Evolutionary conservation across 2,888 invertebrate genomes (phyloP), one percentile per base, ranked within the genome.

Genomic region (Lasioglossum lativentre): DNA sequence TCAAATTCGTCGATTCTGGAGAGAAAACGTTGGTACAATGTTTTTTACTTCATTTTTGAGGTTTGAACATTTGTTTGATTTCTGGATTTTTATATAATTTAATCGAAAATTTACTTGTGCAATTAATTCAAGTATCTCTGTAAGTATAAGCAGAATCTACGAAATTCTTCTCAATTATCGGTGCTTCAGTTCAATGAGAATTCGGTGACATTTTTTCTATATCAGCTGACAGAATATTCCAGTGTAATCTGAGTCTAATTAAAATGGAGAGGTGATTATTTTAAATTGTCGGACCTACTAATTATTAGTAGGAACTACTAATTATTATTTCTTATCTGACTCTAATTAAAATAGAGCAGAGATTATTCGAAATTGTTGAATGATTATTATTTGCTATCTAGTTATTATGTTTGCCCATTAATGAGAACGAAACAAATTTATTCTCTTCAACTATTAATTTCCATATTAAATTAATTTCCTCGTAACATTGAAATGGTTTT

Each of bases 181-280:
- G 12, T n/a, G n/a, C n/a, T 56, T 10, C n/a, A n/a, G n/a, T n/a
- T 56, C n/a, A 56, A 56, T n/a, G 56, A 56, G 56, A n/a, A 56
- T 56, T 56, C 56, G 56, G 1, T 56, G 56, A 56, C 12, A 56
- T 56, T n/a, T n/a, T 56, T 56, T 56, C 56, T 56, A 56, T 56
- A 56, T n/a, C 56, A n/a, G 56, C 56, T 56, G 56, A n/a, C 56
- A n/a, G 56, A 56, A n/a, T 56, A 56, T 56, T 56, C 12, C 56
- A 56, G 56, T n/a, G 56, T 56, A 56, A 56, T 56, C 56, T 1
- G 56, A 56, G 56, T n/a, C 56, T 56, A n/a, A 56, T 56, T 56
- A 56, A n/a, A 56, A 56, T 47, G 23, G 47, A 23, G 45, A 72
- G 42, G 47, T 47, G 45, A 34, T 34, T 56, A n/a, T n/a, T 16